Base-by-base conservation (phyloP, 2,888 invertebrate genomes). In the Fragum whitleyi region DNA sequence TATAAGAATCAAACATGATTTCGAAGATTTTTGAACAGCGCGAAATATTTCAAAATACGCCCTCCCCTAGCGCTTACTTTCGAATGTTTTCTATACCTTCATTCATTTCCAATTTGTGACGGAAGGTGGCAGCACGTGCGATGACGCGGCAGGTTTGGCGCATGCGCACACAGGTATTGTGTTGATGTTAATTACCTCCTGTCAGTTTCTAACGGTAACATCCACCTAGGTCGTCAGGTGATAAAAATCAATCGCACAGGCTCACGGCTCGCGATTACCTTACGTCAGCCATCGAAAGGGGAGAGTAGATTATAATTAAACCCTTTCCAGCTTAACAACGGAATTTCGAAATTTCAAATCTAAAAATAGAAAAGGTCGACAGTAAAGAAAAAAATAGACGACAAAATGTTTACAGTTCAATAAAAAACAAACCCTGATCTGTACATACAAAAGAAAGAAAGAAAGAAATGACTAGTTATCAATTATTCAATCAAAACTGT, bases 121-220 rank as follows among this genome's bases (percentile, higher is more conserved):
- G 62, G 65, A 77, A 62, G 72, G 77, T 71, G 77, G 26, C 67
- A 65, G 65, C 77, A 72, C 77, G 77, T 72, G 77, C 65, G 26
- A 28, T 36, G 55, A 39, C 42, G 61, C 29, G 39, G 53, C 71
- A 42, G 71, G 65, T 57, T 77, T 72, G 28, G 42, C 77, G 72
- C 77, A 32, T 72, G 55, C 67, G 72, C 36, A 51, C 39, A 65
- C 71, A 51, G 42, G 36, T 42, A 23, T 36, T 65, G 76, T 28
- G 36, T 2, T 57, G n/a, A 67, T 42, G 21, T 62, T 77, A 72
- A 77, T 77, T 72, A 72, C 67, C 72, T 72, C 67, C 77, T 77
- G 77, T 77, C 77, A 77, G 19, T 67, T 70, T 55, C 19, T 77
- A 77, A 77, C 77, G 77, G 77, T 71, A 67, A 55, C 42, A 55